Percentiles rank a stretch among this genome's conserved stretches.
These are phyloP conservation scores for Peromyscus maniculatus DNA, from an alignment of 2,113 vertebrate species.

Conservation along the genomic window DNA sequence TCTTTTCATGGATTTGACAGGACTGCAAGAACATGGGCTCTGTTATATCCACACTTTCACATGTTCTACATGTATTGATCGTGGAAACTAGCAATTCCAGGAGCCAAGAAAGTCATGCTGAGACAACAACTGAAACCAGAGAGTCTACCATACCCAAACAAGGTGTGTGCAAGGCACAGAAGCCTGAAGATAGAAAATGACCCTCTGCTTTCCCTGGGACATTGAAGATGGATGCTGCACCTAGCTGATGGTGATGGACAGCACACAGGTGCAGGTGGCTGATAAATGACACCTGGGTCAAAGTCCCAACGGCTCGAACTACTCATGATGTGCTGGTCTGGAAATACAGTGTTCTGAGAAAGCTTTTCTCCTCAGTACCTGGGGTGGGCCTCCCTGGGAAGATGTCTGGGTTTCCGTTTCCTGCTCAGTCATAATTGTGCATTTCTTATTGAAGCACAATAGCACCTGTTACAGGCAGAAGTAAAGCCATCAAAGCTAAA, in stretches of 20 bases:
- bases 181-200: not conserved
- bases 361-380: too few species aligned
- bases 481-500: not conserved
- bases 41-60: not conserved
- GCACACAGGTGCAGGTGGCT: not conserved
- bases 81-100: not conserved
- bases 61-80: not conserved
- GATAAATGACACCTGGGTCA: not conserved
- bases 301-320: not conserved
- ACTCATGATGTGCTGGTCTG: not conserved
- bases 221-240: accelerated
- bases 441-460: not conserved
- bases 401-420: not conserved
- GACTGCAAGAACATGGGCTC: not conserved
- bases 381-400: too few species aligned
- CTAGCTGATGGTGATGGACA: too few species aligned
- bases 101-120: not conserved
- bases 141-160: not conserved
- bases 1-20: not conserved
- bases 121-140: not conserved
- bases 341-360: not conserved
- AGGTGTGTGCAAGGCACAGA: not conserved
- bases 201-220: not conserved
- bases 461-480: not conserved
- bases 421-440: not conserved